Base-by-base conservation (phyloP, 2,113 vertebrate genomes). In the Rhea pennata region DNA sequence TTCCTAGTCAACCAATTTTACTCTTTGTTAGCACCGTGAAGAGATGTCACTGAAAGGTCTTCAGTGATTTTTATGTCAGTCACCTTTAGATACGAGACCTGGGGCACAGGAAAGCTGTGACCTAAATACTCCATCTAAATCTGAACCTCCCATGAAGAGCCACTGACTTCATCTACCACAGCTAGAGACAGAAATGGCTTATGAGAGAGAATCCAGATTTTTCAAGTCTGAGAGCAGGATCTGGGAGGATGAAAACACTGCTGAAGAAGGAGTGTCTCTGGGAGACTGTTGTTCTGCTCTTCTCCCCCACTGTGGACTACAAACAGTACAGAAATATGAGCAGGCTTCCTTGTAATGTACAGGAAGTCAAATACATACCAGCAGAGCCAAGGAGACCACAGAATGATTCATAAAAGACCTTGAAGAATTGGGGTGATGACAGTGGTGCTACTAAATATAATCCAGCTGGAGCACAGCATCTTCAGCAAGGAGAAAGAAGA, bases 311-410 rank as follows among this genome's bases (percentile, higher is more conserved):
- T 82, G 46, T 77, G 73, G 54, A 66, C 53, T 66, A 36, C 46
- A 91, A 46, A 78, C 90, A 94, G 74, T 22, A 44, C 66, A 87
- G 75, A 93, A 87, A 85, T 73, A 72, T 3, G 8, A 86, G n/a
- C 10, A 93, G 79, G 81, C n/a, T 97, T 96, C 91, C n/a, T 88
- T 91, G 92, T 77, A 90, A 75, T 20, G 29, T 9, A 89, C 94
- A 91, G 96, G 94, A 97, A 96, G 73, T 89, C 67, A 87, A 88
- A 87, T 39, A 84, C 74, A 85, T 50, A 94, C 50, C 80, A 95
- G n/a, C 84, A 93, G 73, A 95, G 73, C 70, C 65, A 91, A 96
- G 54, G 39, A 8, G 26, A 97, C 96, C 97, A 92, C 96, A 96
- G 76, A 42, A 89, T 95, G 91, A 96, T 91, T 95, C 86, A 95